A percentile compares a stretch with the other conserved stretches of the same genome.
These are phyloP conservation scores for Aphidius ervi DNA, from an alignment of 1,140 invertebrate genomes.

Conservation along the genomic window DNA sequence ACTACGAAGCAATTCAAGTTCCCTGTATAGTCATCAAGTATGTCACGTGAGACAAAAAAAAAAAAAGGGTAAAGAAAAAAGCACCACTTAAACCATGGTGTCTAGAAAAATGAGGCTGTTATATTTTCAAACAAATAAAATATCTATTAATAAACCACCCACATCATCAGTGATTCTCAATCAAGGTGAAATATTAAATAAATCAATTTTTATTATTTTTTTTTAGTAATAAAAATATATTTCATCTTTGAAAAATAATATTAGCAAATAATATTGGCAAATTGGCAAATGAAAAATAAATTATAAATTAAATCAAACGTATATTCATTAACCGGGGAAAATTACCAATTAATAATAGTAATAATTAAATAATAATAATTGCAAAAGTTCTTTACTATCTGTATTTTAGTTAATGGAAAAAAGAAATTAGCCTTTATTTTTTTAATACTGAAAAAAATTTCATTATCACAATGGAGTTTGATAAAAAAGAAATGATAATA, in stretches of 20 bases:
- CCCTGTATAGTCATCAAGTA: not conserved
- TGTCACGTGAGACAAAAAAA: not conserved
- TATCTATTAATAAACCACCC: constrained; percentile 15
- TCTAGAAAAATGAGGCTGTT: too few species aligned
- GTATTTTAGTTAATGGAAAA: too few species aligned
- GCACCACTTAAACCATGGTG: too few species aligned
- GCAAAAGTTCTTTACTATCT: too few species aligned
- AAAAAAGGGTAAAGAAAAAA: not conserved
- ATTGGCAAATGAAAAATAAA: too few species aligned
- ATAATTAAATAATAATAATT: too few species aligned
- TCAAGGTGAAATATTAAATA: not conserved
- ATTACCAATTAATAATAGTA: too few species aligned
- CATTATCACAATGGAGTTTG: constrained; percentile 7
- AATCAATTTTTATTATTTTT: not conserved
- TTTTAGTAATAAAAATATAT: too few species aligned
- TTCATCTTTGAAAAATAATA: too few species aligned
- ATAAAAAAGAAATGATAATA: not conserved
- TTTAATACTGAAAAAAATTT: not conserved
- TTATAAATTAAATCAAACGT: too few species aligned
- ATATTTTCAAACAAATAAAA: not conserved
- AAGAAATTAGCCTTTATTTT: not conserved
- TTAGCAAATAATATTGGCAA: too few species aligned
- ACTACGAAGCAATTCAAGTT: not conserved
- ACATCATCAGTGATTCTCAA: constrained; percentile 8
- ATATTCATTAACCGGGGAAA: too few species aligned